Conservation (phyloP, 2,113 vertebrate species). For the Dinomys branickii region DNA sequence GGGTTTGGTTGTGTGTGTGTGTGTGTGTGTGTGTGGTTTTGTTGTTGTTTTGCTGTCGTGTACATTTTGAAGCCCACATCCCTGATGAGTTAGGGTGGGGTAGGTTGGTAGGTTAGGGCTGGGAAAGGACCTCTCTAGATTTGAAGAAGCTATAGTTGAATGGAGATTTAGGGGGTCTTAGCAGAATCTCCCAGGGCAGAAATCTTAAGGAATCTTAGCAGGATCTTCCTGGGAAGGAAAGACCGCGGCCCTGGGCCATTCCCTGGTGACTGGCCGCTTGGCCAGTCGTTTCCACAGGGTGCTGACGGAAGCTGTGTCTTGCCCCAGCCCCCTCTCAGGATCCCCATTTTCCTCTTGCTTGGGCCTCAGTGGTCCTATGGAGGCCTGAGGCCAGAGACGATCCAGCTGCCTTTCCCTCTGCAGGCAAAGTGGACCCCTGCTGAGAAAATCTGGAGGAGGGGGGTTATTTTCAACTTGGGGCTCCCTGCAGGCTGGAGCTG, state of each 20-base stretch:
- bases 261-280: neutral
- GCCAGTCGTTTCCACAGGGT: neutral
- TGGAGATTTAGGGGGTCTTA: neutral
- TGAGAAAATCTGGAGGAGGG: slow-evolving; percentile 55
- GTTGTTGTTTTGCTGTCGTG: neutral
- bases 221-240: slow-evolving; percentile 16
- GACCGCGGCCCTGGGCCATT: neutral
- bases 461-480: slow-evolving; percentile 65
- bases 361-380: neutral
- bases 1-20: neutral
- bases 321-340: neutral
- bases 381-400: neutral
- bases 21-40: neutral
- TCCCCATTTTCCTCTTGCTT: neutral
- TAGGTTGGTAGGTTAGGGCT: neutral
- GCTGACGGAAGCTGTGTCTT: neutral
- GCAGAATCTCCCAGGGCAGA: too few relatives aligned
- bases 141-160: neutral
- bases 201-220: too few relatives aligned
- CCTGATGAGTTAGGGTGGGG: neutral
- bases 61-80: neutral
- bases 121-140: neutral
- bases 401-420: neutral
- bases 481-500: slow-evolving; percentile 45
- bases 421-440: neutral